phyloP scores from a whole-genome alignment of 2,888 invertebrate genomes.

The Phorcus lineatus region DNA sequence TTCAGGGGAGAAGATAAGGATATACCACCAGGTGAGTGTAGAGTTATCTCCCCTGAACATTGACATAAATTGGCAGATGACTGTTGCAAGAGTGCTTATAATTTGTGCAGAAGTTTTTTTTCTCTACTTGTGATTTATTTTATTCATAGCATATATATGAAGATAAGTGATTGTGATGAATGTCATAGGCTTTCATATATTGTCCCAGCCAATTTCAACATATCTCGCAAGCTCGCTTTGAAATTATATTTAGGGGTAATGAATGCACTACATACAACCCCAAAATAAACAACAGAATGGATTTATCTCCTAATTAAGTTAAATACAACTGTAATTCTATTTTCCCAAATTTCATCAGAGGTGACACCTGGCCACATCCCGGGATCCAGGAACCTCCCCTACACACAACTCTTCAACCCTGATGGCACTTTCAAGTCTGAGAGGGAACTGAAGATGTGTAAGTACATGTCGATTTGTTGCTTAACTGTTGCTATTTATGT shows the following conservation, averaged over 20 bases:
- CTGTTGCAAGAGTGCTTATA: not conserved
- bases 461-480: slow-evolving; percentile 27
- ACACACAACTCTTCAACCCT: slow-evolving; percentile 44
- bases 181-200: too few relatives aligned
- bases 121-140: not conserved
- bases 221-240: too few relatives aligned
- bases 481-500: not conserved
- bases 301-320: too few relatives aligned
- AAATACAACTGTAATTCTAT: too few relatives aligned
- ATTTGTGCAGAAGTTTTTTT: too few relatives aligned
- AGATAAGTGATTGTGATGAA: too few relatives aligned
- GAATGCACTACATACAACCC: too few relatives aligned
- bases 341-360: too few relatives aligned
- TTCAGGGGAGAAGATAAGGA: slow-evolving; percentile 29
- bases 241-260: too few relatives aligned
- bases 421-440: slow-evolving; percentile 59
- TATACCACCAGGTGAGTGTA: slow-evolving; percentile 4
- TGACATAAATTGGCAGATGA: not conserved
- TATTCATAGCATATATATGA: slow-evolving; percentile 16
- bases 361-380: slow-evolving; percentile 50
- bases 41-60: too few relatives aligned
- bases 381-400: slow-evolving; percentile 57
- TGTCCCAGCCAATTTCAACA: too few relatives aligned
- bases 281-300: too few relatives aligned
- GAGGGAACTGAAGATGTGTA: slow-evolving; percentile 52